Conservation (phyloP, 2,797 vertebrate species). For the Pterois miles region DNA sequence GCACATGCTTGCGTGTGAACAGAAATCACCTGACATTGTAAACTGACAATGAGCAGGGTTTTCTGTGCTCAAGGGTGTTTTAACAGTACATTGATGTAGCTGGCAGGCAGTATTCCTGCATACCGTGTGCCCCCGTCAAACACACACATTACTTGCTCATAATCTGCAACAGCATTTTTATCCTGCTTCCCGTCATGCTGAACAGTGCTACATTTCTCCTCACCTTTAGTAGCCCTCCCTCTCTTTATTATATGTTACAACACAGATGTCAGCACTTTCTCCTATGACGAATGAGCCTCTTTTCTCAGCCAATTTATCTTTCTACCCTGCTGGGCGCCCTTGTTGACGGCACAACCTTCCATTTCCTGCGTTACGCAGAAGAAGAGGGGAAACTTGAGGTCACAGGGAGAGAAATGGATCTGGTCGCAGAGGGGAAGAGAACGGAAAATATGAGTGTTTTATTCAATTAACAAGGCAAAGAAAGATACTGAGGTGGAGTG, state of each 20-base stretch:
- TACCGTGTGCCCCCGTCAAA: not conserved
- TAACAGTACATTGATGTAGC: conserved; percentile 11
- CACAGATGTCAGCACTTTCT: conserved; percentile 61
- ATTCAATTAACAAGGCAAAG: conserved; percentile 12
- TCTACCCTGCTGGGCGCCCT: conserved; percentile 42
- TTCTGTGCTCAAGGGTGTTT: conserved; percentile 22
- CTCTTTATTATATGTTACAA: conserved; percentile 51
- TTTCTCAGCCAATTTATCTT: conserved; percentile 58
- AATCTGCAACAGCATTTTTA: conserved; percentile 15
- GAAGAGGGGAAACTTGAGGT: conserved; percentile 25
- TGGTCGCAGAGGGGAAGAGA: not conserved
- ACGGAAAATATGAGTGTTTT: not conserved
- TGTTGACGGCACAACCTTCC: conserved; percentile 43
- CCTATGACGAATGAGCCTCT: conserved; percentile 46
- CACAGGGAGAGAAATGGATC: conserved; percentile 22
- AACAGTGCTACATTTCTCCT: conserved; percentile 15
- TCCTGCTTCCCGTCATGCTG: not conserved
- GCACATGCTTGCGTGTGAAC: not conserved
- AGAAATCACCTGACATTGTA: not conserved
- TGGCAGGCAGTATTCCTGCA: not conserved
- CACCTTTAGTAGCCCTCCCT: conserved; percentile 25
- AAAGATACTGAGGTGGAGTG: not conserved
- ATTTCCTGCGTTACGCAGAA: conserved; percentile 32
- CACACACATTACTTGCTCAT: conserved; percentile 24
- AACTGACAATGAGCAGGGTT: not conserved